Percentiles rank a stretch among this genome's conserved stretches.
Conservation (phyloP, 1,140 invertebrate genomes). For the Palaemon carinicauda region DNA sequence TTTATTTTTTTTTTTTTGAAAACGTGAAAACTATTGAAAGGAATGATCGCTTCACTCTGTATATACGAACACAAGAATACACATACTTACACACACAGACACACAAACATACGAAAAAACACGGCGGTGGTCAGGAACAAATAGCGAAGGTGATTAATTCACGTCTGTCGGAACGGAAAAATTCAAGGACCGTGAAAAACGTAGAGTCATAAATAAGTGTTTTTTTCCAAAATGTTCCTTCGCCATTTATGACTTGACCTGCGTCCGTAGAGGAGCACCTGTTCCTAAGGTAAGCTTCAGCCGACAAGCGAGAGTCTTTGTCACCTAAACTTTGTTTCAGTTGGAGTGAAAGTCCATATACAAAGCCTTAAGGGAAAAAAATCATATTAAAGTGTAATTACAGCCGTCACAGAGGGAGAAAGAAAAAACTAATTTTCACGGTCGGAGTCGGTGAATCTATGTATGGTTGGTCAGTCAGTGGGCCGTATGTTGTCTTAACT, state of each 20-base stretch:
- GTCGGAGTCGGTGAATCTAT: constrained; percentile 4
- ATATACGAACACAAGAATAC: too few relatives aligned
- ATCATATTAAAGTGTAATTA: background rate
- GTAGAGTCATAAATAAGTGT: background rate
- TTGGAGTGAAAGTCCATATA: background rate
- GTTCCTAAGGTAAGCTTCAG: too few relatives aligned
- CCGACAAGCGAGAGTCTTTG: too few relatives aligned
- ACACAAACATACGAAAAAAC: background rate
- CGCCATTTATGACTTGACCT: background rate
- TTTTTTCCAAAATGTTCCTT: background rate
- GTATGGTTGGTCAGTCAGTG: constrained; percentile 51
- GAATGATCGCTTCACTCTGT: too few relatives aligned
- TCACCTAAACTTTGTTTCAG: too few relatives aligned
- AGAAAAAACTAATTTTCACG: constrained; percentile 1
- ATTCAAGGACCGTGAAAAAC: background rate
- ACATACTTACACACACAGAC: too few relatives aligned
- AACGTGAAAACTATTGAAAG: too few relatives aligned
- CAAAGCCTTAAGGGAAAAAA: background rate
- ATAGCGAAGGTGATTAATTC: background rate
- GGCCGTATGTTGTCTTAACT: constrained; percentile 44
- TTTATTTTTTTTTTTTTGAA: too few relatives aligned
- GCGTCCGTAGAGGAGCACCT: too few relatives aligned
- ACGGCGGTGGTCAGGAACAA: background rate
- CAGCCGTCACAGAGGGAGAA: background rate
- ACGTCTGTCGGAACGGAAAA: background rate